Conservation (phyloP, 2,797 vertebrate genomes). For the Onychomys leucogaster region DNA sequence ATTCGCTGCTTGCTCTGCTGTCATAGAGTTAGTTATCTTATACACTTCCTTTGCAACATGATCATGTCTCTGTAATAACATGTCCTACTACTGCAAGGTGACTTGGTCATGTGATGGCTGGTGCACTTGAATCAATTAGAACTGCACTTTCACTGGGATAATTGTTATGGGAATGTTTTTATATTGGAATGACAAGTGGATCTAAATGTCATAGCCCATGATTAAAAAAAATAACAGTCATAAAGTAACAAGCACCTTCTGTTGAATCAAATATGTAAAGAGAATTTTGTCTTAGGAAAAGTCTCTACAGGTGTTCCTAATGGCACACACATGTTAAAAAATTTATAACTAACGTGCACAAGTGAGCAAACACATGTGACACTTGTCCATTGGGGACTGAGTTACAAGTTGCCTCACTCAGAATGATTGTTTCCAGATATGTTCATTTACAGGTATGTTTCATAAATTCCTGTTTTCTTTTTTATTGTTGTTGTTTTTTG, state of each 20-base stretch:
- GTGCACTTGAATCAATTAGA: slow-evolving; percentile 44
- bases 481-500: too few species aligned
- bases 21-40: neutral
- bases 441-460: too few species aligned
- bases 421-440: too few species aligned
- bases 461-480: too few species aligned
- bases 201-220: neutral
- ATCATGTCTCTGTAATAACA: slow-evolving; percentile 43
- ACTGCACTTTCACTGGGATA: neutral
- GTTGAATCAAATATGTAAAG: neutral
- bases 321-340: too few species aligned
- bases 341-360: too few species aligned
- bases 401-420: too few species aligned
- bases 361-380: too few species aligned
- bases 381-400: too few species aligned
- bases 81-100: neutral
- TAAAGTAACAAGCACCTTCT: neutral
- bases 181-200: neutral
- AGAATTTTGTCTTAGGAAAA: slow-evolving; percentile 20
- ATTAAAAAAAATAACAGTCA: slow-evolving; percentile 27
- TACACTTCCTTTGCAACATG: neutral
- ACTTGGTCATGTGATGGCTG: slow-evolving; percentile 11
- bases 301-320: neutral
- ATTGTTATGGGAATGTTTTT: neutral
- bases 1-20: neutral